phyloP scores from a whole-genome alignment of 2,797 vertebrate genomes.

The Cuculus canorus region DNA sequence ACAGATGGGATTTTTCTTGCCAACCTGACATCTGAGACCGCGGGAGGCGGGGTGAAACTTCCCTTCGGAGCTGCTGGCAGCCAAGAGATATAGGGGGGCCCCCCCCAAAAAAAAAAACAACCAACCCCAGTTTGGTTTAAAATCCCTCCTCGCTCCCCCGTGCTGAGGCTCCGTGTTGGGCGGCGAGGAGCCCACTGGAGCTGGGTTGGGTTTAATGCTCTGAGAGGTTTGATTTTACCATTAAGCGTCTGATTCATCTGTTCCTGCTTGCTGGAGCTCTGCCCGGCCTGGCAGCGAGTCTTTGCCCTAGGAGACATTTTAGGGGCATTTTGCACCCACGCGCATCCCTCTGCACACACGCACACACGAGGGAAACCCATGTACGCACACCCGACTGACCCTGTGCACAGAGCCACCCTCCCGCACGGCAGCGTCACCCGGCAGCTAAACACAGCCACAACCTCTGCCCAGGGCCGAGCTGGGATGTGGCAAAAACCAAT shows the following conservation, averaged over 20 bases:
- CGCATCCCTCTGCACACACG: rapidly evolving
- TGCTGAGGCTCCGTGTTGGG: neutral
- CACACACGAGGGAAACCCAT: rapidly evolving
- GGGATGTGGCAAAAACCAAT: neutral
- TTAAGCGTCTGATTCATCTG: constrained; percentile 35
- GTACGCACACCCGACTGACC: neutral
- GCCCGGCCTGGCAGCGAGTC: constrained; percentile 46
- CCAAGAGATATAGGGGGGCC: constrained; percentile 17
- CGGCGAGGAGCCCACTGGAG: neutral
- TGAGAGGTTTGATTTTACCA: neutral
- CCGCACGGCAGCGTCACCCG: neutral
- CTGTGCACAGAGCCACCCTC: neutral
- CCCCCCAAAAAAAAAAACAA: no score
- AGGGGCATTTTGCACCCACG: constrained; percentile 21
- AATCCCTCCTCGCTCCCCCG: neutral
- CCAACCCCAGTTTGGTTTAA: constrained; percentile 48
- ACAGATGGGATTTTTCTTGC: constrained; percentile 74
- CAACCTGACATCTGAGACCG: constrained; percentile 75
- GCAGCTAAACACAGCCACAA: neutral
- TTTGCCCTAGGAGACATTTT: constrained; percentile 47
- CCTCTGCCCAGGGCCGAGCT: rapidly evolving
- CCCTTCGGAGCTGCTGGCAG: constrained; percentile 21
- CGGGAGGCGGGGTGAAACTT: constrained; percentile 42
- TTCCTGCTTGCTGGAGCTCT: constrained; percentile 38
- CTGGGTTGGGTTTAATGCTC: neutral